These are phyloP conservation scores for Caenorhabditis tropicalis DNA, from an alignment of 1,140 invertebrate genomes.

Conservation along the genomic window DNA sequence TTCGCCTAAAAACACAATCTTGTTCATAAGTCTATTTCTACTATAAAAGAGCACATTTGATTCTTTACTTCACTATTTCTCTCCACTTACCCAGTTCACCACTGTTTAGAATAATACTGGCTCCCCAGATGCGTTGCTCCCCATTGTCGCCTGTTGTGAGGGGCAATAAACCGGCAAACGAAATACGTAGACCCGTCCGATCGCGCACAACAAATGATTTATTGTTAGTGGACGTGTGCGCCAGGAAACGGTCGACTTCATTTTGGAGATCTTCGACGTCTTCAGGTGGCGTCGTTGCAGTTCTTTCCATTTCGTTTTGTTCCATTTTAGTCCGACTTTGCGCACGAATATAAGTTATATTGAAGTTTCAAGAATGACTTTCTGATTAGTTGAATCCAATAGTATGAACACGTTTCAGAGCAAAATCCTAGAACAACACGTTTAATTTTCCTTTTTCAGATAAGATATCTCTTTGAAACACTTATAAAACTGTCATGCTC, in stretches of 20 bases:
- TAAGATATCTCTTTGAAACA: background rate
- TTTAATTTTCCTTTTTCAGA: background rate
- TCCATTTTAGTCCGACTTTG: background rate
- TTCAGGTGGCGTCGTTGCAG: conserved; percentile 7
- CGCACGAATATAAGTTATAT: background rate
- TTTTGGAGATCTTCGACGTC: background rate
- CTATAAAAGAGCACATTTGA: too few species aligned
- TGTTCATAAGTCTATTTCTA: too few species aligned
- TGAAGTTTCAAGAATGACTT: background rate
- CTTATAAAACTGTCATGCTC: background rate
- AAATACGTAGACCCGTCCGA: conserved; percentile 14
- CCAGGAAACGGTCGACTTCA: background rate
- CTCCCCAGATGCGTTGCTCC: conserved; percentile 7
- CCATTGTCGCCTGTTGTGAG: conserved; percentile 14
- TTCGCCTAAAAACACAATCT: too few species aligned
- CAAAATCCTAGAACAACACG: too few species aligned
- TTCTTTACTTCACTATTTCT: background rate
- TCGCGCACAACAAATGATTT: conserved; percentile 7
- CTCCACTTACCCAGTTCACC: background rate
- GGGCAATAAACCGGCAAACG: conserved; percentile 1
- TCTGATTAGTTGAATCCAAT: background rate
- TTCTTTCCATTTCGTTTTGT: background rate
- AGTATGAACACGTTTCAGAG: too few species aligned
- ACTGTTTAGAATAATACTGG: conserved; percentile 12
- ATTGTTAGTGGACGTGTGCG: conserved; percentile 7